A percentile compares a stretch with the other conserved stretches of the same genome.
phyloP scores from a whole-genome alignment of 53 echinoderm and acorn worm genomes.

The Arbacia lixula region DNA sequence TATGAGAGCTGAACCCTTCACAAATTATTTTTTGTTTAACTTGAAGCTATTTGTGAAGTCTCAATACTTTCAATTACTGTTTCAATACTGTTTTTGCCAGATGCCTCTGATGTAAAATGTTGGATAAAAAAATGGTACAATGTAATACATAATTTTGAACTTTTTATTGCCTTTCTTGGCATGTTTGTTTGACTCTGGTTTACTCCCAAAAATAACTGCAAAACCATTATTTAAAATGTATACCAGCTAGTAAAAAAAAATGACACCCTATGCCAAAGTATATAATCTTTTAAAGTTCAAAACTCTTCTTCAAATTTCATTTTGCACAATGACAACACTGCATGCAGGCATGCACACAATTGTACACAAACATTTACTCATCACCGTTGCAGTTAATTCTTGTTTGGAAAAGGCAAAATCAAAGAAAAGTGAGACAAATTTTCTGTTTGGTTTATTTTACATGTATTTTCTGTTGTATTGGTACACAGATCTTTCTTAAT shows the following conservation, averaged over 20 bases:
- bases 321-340: conserved; percentile 22
- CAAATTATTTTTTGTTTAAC: conserved; percentile 26
- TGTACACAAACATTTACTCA: conserved; percentile 7
- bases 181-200: conserved; percentile 24
- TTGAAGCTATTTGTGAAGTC: conserved; percentile 26
- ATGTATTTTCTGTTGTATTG: conserved; percentile 26
- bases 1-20: conserved; percentile 30
- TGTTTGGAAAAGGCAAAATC: conserved; percentile 25
- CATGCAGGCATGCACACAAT: conserved; percentile 20
- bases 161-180: conserved; percentile 7
- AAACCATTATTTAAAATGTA: conserved; percentile 25
- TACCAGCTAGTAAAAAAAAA: conserved; percentile 23
- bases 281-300: conserved; percentile 23
- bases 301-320: conserved; percentile 14
- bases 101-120: conserved; percentile 28
- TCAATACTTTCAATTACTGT: conserved; percentile 18
- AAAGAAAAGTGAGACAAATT: conserved; percentile 4
- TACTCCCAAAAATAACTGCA: conserved; percentile 18
- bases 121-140: background rate
- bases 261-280: conserved; percentile 26
- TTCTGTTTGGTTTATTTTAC: conserved; percentile 18
- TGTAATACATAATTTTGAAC: conserved; percentile 28
- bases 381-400: conserved; percentile 18
- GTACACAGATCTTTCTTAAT: too few relatives aligned
- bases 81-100: conserved; percentile 11